Evolutionary conservation across 2,113 vertebrate genomes (phyloP).

Genomic region (Strigops habroptila): DNA sequence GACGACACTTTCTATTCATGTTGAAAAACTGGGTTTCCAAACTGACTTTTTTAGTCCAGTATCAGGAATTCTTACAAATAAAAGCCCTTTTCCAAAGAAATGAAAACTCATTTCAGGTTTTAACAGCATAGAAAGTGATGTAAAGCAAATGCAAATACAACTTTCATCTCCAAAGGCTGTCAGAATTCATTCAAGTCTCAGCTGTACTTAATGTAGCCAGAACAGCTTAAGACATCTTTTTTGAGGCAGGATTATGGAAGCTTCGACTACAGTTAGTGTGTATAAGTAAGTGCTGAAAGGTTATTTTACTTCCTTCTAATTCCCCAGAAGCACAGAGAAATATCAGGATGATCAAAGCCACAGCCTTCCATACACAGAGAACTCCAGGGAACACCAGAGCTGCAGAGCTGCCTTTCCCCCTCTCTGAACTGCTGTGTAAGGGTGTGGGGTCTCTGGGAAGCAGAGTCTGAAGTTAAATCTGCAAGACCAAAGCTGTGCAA

Average conservation of each 20-base stretch:
- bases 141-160: neutral
- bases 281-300: neutral
- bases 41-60: neutral
- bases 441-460: neutral
- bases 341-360: neutral
- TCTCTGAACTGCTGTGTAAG: neutral
- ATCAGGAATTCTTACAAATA: neutral
- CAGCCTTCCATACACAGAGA: neutral
- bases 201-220: neutral
- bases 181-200: neutral
- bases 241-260: neutral
- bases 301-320: neutral
- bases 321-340: neutral
- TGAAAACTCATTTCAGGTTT: neutral
- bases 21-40: neutral
- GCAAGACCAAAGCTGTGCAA: neutral
- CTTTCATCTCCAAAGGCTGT: neutral
- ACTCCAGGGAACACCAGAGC: neutral
- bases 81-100: neutral
- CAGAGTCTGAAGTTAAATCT: neutral
- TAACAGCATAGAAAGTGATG: neutral
- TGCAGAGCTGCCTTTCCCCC: neutral
- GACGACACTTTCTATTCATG: neutral
- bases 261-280: neutral
- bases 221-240: neutral